Evolutionary conservation across 2,113 vertebrate species (phyloP), one percentile per base, ranked within the genome.

Genomic region (Brevimyrus niger): DNA sequence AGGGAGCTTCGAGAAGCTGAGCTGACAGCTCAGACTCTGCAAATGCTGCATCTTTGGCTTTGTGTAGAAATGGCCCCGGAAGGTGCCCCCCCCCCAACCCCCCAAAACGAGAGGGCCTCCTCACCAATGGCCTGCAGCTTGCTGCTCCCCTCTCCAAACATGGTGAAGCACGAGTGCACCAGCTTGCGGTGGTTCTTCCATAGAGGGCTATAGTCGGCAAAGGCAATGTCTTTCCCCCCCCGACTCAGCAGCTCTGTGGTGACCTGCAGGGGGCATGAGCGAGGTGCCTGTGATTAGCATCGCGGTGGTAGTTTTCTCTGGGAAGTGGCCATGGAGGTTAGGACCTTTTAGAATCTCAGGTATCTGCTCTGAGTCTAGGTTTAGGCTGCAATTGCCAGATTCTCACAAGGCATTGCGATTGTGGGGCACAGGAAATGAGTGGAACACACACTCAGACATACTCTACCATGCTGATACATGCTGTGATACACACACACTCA

Each of bases 191-290:
- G 96, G 0, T 23, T 44, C 92, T 92, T 96, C 96, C 96, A 96
- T 53, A 95, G 91, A 1, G 94, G 91, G 31, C 93, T 92, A 91
- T 94, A 95, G 86, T 96, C 95, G 3, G 95, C 89, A 65, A 96
- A 96, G 0, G 96, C 96, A 0, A 96, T 96, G 93, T 96, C 96
- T 88, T 96, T 95, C 0, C 95, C 96, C 9, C 94, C 95, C 7
- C 95, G 89, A 69, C 95, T 96, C 93, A 96, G 35, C 89, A 96
- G 92, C 65, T 93, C 90, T 1, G 96, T 96, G 53, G 95, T 96
- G 86, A 96, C 95, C 96, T 96, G 91, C 13, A 46, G n/a, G 21
- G 13, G 73, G 35, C 35, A 0, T 42, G 15, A 42, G 73, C 27
- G 15, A 80, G 44, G 10, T n/a, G 44, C 35, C 44, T 84, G 82